Conservation (phyloP, 2,113 vertebrate genomes). For the Elaphurus davidianus region DNA sequence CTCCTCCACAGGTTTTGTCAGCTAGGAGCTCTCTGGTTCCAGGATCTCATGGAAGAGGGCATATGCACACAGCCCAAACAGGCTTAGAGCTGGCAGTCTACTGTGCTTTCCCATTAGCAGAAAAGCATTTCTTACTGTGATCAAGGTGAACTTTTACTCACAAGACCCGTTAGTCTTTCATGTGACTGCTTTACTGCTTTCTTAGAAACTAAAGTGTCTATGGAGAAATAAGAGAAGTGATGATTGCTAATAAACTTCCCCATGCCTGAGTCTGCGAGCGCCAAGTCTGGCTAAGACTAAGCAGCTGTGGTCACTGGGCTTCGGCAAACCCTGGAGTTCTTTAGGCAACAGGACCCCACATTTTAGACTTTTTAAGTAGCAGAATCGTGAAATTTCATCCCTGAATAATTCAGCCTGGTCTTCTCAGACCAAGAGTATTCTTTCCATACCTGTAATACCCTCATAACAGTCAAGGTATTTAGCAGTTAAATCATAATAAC, state of each 20-base stretch:
- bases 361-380: neutral
- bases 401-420: neutral
- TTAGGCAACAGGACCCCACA: neutral
- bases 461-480: neutral
- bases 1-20: neutral
- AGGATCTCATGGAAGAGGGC: neutral
- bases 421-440: neutral
- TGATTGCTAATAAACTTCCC: neutral
- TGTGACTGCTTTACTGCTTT: neutral
- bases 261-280: neutral
- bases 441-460: neutral
- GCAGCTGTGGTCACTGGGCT: neutral
- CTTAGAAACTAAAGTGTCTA: neutral
- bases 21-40: neutral
- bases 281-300: neutral
- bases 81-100: neutral
- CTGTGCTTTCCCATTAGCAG: neutral
- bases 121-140: neutral
- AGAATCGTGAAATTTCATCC: neutral
- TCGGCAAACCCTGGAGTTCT: neutral
- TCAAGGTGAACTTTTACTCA: neutral
- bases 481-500: neutral
- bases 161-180: neutral
- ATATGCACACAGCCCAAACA: neutral
- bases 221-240: neutral